Percentiles rank a stretch among this genome's conserved stretches.
Evolutionary conservation across 2,797 vertebrate species (phyloP).

Genomic region (Peromyscus eremicus): DNA sequence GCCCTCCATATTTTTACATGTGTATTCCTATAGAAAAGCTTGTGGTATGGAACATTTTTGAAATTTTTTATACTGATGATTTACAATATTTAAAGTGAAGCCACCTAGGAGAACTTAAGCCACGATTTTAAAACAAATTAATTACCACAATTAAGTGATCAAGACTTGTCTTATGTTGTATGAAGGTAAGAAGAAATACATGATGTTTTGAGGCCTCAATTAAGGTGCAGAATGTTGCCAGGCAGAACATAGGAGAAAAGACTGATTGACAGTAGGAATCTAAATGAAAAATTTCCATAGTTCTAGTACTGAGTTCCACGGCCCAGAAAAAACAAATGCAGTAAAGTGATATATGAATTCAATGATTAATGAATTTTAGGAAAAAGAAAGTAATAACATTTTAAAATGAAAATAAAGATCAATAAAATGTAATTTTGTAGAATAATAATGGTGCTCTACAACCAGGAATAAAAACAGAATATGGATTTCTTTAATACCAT

Average conservation of each 20-base stretch:
- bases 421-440: conserved; percentile 55
- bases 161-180: neutral
- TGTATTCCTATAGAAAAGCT: neutral
- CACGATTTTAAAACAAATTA: neutral
- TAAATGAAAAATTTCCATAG: neutral
- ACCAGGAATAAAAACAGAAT: conserved; percentile 42
- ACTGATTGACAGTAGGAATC: neutral
- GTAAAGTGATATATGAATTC: neutral
- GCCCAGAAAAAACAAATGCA: neutral
- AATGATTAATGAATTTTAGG: neutral
- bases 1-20: neutral
- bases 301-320: fast-evolving
- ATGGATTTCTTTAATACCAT: conserved; percentile 58
- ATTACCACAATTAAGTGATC: neutral
- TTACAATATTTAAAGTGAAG: neutral
- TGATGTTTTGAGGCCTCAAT: fast-evolving
- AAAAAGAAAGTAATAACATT: neutral
- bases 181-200: neutral
- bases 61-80: neutral
- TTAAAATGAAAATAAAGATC: conserved; percentile 34
- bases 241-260: neutral
- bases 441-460: neutral
- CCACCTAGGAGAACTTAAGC: neutral
- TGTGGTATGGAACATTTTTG: neutral
- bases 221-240: neutral